A percentile compares a stretch with the other conserved stretches of the same genome.
phyloP scores from a whole-genome alignment of 1,140 invertebrate species.

The Anastrepha obliqua region DNA sequence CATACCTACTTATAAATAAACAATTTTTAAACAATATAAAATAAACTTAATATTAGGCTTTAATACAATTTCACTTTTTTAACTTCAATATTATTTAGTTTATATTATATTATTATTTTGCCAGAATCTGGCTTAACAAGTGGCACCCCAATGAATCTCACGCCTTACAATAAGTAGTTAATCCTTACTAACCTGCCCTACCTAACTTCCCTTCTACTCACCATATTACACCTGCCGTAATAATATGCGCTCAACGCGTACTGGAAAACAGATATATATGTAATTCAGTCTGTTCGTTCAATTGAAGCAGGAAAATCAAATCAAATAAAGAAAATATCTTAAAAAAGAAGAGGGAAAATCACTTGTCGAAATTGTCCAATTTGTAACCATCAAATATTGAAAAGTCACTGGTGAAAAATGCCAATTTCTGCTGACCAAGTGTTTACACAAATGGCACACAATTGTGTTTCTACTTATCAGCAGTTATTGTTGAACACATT shows the following conservation, averaged over 20 bases:
- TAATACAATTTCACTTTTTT: too few relatives aligned
- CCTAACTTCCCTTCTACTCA: too few relatives aligned
- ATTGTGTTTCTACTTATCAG: constrained; percentile 41
- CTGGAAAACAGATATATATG: neutral
- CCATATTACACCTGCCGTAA: too few relatives aligned
- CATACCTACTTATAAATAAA: too few relatives aligned
- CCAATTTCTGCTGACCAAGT: constrained; percentile 34
- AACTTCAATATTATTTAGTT: too few relatives aligned
- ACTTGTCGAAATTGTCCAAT: constrained; percentile 49
- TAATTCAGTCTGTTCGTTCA: neutral
- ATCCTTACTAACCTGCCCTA: too few relatives aligned
- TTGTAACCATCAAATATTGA: constrained; percentile 49
- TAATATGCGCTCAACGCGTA: neutral
- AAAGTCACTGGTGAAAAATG: constrained; percentile 19
- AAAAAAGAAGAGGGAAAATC: constrained; percentile 2
- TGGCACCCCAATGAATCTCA: too few relatives aligned
- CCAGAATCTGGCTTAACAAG: too few relatives aligned
- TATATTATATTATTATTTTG: too few relatives aligned
- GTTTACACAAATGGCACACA: constrained; percentile 22
- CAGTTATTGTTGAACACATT: neutral
- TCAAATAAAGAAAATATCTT: neutral
- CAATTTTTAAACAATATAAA: too few relatives aligned
- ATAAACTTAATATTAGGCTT: too few relatives aligned
- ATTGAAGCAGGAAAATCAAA: neutral
- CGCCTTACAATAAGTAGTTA: too few relatives aligned